Evolutionary conservation across 2,888 invertebrate species (phyloP).

Genomic region (Pecten maximus): DNA sequence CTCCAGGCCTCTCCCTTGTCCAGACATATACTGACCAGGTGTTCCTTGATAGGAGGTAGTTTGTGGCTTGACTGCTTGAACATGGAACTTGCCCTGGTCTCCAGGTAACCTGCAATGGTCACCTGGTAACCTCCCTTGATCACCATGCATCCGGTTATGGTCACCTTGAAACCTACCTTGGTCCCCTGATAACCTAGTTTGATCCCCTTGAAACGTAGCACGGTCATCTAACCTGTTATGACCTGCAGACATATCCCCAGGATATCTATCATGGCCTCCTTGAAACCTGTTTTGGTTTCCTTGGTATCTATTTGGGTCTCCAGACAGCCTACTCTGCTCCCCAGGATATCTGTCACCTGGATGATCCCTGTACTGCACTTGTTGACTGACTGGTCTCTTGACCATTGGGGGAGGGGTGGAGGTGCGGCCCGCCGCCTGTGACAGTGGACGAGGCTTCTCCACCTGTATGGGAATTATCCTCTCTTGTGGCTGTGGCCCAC

Average conservation of each 20-base stretch:
- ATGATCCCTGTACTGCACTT: not conserved
- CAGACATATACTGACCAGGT: not conserved
- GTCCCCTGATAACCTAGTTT: not conserved
- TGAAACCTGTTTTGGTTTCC: slow-evolving; percentile 13
- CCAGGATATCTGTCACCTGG: not conserved
- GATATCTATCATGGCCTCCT: not conserved
- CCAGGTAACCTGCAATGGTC: no score
- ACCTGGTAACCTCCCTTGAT: not conserved
- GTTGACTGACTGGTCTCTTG: slow-evolving; percentile 5
- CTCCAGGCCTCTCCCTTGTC: not conserved
- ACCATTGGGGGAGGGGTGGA: slow-evolving; percentile 21
- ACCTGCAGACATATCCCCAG: not conserved
- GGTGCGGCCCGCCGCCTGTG: not conserved
- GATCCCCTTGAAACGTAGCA: not conserved
- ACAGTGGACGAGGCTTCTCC: not conserved
- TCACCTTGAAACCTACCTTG: not conserved
- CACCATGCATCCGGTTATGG: not conserved
- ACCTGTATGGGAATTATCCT: slow-evolving; percentile 69
- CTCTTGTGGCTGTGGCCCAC: slow-evolving; percentile 52
- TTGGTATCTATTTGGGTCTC: not conserved
- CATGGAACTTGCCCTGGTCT: not conserved
- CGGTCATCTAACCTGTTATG: not conserved
- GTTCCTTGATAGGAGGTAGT: slow-evolving; percentile 24
- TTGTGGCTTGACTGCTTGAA: not conserved
- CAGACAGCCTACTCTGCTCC: not conserved